These are phyloP conservation scores for Oreotrochilus melanogaster DNA, from an alignment of 2,113 vertebrate species.

Conservation along the genomic window DNA sequence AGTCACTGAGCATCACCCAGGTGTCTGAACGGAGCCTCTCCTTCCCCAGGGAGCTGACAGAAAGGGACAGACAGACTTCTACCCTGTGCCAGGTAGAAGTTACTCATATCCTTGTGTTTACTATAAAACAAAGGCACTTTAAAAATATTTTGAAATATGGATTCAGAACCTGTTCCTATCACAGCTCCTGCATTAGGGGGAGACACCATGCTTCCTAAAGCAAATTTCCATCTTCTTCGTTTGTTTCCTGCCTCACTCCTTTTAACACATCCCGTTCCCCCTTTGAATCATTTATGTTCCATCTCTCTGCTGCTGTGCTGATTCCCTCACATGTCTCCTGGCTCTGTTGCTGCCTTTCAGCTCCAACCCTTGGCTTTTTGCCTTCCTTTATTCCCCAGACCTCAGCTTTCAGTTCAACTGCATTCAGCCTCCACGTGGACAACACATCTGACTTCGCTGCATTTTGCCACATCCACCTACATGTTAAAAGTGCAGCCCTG, in stretches of 20 bases:
- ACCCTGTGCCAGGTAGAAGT: background rate
- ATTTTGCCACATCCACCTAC: background rate
- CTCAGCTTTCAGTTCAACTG: background rate
- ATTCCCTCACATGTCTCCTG: background rate
- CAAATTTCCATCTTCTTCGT: background rate
- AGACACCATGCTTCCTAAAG: background rate
- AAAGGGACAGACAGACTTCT: background rate
- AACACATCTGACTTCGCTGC: background rate
- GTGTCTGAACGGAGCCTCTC: background rate
- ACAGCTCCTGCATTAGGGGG: background rate
- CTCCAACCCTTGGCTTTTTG: background rate
- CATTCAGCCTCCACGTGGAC: background rate
- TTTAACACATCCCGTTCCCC: fast-evolving
- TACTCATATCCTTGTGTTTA: background rate
- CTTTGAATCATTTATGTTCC: conserved; percentile 22
- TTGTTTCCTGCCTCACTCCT: background rate
- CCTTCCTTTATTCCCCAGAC: background rate
- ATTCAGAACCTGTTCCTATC: background rate
- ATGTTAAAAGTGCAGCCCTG: background rate
- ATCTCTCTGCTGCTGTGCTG: background rate
- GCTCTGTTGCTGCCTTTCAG: background rate
- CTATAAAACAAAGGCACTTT: background rate
- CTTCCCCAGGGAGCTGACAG: fast-evolving
- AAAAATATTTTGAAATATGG: background rate
- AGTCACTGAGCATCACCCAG: background rate